Percentiles rank a stretch among this genome's conserved stretches.
phyloP scores from a whole-genome alignment of 2,888 invertebrate species.

The Eupithecia centaureata region DNA sequence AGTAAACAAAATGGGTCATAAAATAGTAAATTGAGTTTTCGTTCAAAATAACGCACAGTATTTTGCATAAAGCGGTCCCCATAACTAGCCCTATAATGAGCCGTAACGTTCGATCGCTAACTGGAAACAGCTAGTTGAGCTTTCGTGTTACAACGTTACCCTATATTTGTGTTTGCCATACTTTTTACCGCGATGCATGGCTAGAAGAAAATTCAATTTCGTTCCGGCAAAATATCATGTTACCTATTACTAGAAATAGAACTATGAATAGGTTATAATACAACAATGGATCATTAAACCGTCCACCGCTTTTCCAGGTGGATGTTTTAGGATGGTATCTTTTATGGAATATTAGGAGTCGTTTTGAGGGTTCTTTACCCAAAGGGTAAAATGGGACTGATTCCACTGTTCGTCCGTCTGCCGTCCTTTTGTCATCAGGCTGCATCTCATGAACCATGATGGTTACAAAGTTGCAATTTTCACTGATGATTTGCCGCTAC shows the following conservation, averaged over 20 bases:
- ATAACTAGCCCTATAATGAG: constrained; percentile 76
- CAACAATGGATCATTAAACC: too few relatives aligned
- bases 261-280: constrained; percentile 21
- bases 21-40: background rate
- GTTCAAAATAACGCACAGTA: background rate
- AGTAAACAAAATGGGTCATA: background rate
- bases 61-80: constrained; percentile 58
- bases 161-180: constrained; percentile 41
- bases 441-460: too few relatives aligned
- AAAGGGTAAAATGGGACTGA: too few relatives aligned
- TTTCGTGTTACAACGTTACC: constrained; percentile 69
- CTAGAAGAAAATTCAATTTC: constrained; percentile 26
- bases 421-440: too few relatives aligned
- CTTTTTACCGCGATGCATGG: constrained; percentile 34
- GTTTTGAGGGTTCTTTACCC: too few relatives aligned
- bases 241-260: constrained; percentile 24
- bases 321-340: too few relatives aligned
- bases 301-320: too few relatives aligned
- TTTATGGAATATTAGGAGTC: too few relatives aligned
- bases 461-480: too few relatives aligned
- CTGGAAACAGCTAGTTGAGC: constrained; percentile 68
- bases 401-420: too few relatives aligned
- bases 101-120: constrained; percentile 75
- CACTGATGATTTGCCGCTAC: too few relatives aligned
- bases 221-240: constrained; percentile 22